phyloP scores from a whole-genome alignment of 2,113 vertebrate species.

The Rattus norvegicus region DNA sequence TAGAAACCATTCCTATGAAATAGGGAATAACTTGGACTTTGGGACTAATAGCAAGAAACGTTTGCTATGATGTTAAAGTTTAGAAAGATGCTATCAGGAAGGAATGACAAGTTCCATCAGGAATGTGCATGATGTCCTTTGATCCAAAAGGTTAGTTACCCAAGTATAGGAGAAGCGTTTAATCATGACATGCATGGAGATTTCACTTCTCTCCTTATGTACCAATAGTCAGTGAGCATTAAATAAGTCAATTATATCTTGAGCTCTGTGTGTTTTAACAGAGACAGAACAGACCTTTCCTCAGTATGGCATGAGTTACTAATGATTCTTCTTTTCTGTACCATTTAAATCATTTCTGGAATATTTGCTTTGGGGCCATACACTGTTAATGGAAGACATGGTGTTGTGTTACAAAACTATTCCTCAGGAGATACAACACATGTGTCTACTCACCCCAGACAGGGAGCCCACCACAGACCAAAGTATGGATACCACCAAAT shows the following conservation, averaged over 20 bases:
- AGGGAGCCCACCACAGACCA: neutral
- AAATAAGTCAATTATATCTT: neutral
- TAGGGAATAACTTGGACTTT: conserved; percentile 47
- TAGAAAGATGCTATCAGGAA: conserved; percentile 20
- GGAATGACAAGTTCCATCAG: neutral
- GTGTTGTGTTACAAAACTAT: neutral
- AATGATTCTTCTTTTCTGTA: neutral
- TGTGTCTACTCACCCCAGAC: neutral
- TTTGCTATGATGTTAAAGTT: conserved; percentile 41
- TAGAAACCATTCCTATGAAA: neutral
- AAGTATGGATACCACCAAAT: neutral
- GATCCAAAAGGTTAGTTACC: neutral
- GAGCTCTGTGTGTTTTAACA: neutral
- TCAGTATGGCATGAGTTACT: neutral
- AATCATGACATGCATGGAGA: neutral
- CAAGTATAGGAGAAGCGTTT: neutral
- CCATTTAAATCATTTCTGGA: neutral
- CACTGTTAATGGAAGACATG: neutral
- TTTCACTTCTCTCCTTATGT: neutral
- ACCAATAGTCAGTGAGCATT: neutral
- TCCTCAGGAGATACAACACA: neutral
- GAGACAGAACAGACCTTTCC: neutral
- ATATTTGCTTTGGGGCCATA: neutral
- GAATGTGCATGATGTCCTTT: conserved; percentile 25
- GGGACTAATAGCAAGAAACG: conserved; percentile 18